Conservation (phyloP, 92 coral and sea anemone genomes). For the Hydrozoanthus gracilis region DNA sequence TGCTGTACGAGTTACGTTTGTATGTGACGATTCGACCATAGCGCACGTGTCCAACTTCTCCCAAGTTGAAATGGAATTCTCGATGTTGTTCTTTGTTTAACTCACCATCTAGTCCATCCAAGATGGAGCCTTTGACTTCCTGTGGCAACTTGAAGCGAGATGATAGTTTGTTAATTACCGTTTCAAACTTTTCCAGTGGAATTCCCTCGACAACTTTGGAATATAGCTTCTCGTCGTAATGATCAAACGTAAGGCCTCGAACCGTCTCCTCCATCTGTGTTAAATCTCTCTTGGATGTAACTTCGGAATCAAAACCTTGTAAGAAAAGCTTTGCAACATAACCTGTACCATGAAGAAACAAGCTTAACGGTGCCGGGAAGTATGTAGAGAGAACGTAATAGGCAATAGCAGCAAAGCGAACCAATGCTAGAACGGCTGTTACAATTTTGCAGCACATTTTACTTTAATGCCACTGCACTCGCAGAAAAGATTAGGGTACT, state of each 20-base stretch:
- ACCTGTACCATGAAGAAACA: too few relatives aligned
- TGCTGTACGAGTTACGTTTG: slow-evolving; percentile 7
- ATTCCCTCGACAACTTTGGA: slow-evolving; percentile 40
- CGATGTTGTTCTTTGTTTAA: slow-evolving; percentile 24
- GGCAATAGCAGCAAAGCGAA: too few relatives aligned
- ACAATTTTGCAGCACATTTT: too few relatives aligned
- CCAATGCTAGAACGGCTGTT: too few relatives aligned
- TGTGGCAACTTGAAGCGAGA: slow-evolving; percentile 22
- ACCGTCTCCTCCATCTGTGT: slow-evolving; percentile 16
- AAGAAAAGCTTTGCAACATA: neutral
- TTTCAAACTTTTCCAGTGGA: slow-evolving; percentile 9
- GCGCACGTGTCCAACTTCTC: slow-evolving; percentile 2
- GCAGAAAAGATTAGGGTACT: too few relatives aligned
- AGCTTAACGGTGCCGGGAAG: too few relatives aligned
- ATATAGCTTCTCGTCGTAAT: slow-evolving; percentile 13
- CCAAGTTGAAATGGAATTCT: slow-evolving; percentile 40
- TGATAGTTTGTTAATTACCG: slow-evolving; percentile 15
- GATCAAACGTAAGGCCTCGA: slow-evolving; percentile 11
- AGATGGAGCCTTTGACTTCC: slow-evolving; percentile 16
- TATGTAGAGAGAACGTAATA: too few relatives aligned
- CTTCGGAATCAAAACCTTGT: neutral
- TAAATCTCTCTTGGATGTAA: neutral
- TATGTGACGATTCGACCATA: slow-evolving; percentile 41
- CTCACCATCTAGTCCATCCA: slow-evolving; percentile 21
- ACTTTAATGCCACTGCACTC: too few relatives aligned